These are phyloP conservation scores for Xenops minutus DNA, from an alignment of 2,797 vertebrate genomes.

Conservation along the genomic window DNA sequence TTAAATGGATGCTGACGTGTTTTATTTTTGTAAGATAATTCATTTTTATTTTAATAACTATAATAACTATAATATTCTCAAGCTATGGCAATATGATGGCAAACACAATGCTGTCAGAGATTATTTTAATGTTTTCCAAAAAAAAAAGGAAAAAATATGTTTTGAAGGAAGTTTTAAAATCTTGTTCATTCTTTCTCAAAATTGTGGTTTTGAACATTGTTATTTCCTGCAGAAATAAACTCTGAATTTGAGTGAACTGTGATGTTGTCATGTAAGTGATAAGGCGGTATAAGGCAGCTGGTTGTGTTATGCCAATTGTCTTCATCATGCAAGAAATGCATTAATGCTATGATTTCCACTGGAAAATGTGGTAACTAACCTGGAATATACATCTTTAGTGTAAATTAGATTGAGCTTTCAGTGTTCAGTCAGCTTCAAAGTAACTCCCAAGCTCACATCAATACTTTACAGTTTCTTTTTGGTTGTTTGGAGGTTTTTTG, in stretches of 20 bases:
- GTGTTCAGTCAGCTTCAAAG: neutral
- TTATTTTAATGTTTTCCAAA: neutral
- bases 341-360: neutral
- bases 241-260: neutral
- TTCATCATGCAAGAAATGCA: neutral
- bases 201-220: neutral
- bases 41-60: neutral
- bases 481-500: neutral
- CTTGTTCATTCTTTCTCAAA: neutral
- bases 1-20: neutral
- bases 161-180: neutral
- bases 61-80: neutral
- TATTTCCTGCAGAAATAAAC: neutral
- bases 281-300: neutral
- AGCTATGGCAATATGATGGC: neutral
- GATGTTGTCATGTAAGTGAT: neutral
- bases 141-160: neutral
- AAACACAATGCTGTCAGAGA: neutral
- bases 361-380: neutral
- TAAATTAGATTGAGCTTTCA: neutral
- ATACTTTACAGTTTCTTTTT: neutral
- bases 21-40: neutral
- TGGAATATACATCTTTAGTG: neutral
- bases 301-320: neutral
- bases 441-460: neutral